Evolutionary conservation across 2,113 vertebrate species (phyloP), one percentile per base, ranked within the genome.

Genomic region (Scomber japonicus): DNA sequence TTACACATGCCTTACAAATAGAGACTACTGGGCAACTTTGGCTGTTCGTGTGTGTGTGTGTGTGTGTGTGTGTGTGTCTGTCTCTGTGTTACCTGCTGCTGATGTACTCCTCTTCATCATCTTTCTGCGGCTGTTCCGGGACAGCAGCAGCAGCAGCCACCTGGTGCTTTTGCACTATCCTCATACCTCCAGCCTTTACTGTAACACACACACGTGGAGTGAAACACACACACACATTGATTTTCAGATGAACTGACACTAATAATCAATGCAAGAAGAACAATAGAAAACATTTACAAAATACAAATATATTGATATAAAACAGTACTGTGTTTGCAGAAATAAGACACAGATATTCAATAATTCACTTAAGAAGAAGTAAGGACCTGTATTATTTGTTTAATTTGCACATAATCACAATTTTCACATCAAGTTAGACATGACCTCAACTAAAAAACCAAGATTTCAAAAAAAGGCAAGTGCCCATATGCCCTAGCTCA

Each of bases 101-200:
- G 91, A 97, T 96, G 91, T 96, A 99, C 57, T 97, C 97, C 81
- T 98, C 94, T 4, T 96, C 96, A 2, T 98, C 96, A 65, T 97
- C 96, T 90, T 97, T 96, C 82, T 88, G 97, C 9, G 95, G 96
- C 7, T 96, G 96, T 72, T 95, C 96, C 44, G 97, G 96, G 74
- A 82, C 93, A 44, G 94, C 40, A 40, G 24, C 24, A 27, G 35
- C 35, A 40, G 35, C 35, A 51, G 89, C 2, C 1, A 91, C 66
- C 82, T 97, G 97, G 83, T 99, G 97, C 86, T 99, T 99, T 95
- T 98, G 98, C 81, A 99, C 98, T 86, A 99, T 99, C 75, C 98
- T 95, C 98, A 98, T 99, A 0, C 98, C 97, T 14, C 98, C 98
- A 56, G 97, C 98, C 91, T 98, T 99, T 53, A 99, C 98, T 99